Percentiles rank a stretch among this genome's conserved stretches.
phyloP scores from a whole-genome alignment of 35 echinoderm and acorn worm genomes.

The Diadema setosum region DNA sequence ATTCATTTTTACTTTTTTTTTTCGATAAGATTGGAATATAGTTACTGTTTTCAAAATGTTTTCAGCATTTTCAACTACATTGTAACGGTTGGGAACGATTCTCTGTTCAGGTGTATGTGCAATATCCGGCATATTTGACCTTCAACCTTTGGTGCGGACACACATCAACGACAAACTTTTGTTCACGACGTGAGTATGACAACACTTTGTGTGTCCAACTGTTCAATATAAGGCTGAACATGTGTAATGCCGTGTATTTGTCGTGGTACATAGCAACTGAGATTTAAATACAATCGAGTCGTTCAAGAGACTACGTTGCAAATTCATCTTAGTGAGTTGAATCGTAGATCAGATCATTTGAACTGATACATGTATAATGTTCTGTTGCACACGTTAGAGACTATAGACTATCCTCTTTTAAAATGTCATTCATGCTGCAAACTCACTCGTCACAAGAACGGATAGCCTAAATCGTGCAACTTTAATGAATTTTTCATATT shows the following conservation, averaged over 20 bases:
- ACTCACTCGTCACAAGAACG: neutral
- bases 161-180: slow-evolving; percentile 10
- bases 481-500: neutral
- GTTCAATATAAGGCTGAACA: neutral
- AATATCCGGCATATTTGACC: slow-evolving; percentile 1
- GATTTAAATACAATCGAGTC: neutral
- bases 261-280: neutral
- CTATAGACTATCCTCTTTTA: neutral
- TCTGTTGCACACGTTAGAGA: neutral
- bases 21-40: no score
- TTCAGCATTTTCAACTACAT: no score
- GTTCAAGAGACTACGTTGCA: neutral
- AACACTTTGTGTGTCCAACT: neutral
- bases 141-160: neutral
- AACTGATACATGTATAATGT: neutral
- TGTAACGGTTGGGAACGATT: no score
- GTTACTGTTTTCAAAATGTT: no score
- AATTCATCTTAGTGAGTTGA: neutral
- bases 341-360: neutral
- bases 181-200: slow-evolving; percentile 14
- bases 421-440: neutral
- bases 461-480: neutral
- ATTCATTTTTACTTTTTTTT: neutral
- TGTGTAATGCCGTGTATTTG: neutral
- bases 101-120: neutral